These are phyloP conservation scores for Gila robusta DNA, from an alignment of 2,797 vertebrate species.

Conservation along the genomic window DNA sequence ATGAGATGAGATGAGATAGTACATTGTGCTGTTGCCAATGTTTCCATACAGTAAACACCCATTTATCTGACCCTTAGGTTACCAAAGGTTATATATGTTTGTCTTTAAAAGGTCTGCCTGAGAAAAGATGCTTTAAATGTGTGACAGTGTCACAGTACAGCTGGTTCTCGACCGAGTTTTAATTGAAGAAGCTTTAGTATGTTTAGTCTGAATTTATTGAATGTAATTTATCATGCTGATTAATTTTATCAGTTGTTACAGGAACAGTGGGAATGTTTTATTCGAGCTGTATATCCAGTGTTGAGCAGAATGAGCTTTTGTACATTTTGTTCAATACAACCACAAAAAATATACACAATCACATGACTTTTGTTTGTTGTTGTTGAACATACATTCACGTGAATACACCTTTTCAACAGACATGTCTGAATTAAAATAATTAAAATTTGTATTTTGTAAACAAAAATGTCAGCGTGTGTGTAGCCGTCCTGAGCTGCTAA, in stretches of 20 bases:
- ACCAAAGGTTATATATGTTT: constrained; percentile 16
- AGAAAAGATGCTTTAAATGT: neutral
- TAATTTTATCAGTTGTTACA: neutral
- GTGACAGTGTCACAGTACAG: neutral
- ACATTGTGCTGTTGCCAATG: constrained; percentile 13
- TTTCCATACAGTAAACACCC: constrained; percentile 41
- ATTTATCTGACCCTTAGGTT: constrained; percentile 9
- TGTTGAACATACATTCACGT: neutral
- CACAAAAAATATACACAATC: neutral
- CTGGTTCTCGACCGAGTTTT: neutral
- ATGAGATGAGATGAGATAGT: constrained; percentile 38
- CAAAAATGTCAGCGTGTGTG: neutral
- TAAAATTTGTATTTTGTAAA: neutral
- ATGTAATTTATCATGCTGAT: neutral
- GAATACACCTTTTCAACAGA: neutral
- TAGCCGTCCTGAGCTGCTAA: neutral
- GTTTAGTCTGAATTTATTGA: neutral
- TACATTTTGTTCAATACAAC: neutral
- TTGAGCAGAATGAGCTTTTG: neutral
- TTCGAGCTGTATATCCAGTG: neutral
- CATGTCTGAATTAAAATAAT: neutral
- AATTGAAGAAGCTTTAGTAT: neutral
- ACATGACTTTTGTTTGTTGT: neutral
- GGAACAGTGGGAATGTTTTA: neutral
- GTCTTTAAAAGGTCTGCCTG: constrained; percentile 8